phyloP scores from a whole-genome alignment of 1,140 invertebrate species.

The Cardiocondyla obscurior region DNA sequence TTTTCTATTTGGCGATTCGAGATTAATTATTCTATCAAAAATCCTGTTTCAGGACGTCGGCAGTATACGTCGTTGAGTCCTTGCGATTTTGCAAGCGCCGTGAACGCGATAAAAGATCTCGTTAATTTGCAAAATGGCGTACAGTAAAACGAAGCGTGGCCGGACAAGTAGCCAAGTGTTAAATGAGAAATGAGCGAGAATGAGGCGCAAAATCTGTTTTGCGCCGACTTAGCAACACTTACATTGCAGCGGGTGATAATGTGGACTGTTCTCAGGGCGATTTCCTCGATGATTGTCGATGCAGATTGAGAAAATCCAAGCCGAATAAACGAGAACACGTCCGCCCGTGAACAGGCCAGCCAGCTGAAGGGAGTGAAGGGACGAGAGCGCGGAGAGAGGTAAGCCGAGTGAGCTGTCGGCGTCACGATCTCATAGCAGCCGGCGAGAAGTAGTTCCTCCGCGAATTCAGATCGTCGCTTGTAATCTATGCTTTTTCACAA shows the following conservation, averaged over 20 bases:
- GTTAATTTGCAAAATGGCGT: conserved; percentile 22
- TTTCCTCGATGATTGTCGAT: neutral
- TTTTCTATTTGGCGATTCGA: neutral
- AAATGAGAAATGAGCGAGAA: neutral
- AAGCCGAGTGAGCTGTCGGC: too few species aligned
- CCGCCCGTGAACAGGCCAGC: neutral
- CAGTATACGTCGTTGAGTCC: neutral
- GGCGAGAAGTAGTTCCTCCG: conserved; percentile 23
- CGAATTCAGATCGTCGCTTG: neutral
- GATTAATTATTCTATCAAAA: neutral
- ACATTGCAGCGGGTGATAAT: conserved; percentile 2
- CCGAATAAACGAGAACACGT: neutral
- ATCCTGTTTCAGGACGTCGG: neutral
- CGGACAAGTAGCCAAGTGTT: neutral
- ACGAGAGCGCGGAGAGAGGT: too few species aligned
- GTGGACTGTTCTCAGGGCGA: neutral
- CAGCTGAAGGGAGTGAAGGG: neutral
- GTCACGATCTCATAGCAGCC: neutral
- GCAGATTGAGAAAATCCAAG: neutral
- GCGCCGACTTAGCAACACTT: neutral
- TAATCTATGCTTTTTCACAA: neutral
- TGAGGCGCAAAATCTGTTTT: neutral
- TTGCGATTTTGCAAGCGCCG: neutral
- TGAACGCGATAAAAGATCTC: neutral
- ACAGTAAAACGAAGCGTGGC: neutral